phyloP scores from a whole-genome alignment of 2,888 invertebrate genomes.

The Norana najaformis region DNA sequence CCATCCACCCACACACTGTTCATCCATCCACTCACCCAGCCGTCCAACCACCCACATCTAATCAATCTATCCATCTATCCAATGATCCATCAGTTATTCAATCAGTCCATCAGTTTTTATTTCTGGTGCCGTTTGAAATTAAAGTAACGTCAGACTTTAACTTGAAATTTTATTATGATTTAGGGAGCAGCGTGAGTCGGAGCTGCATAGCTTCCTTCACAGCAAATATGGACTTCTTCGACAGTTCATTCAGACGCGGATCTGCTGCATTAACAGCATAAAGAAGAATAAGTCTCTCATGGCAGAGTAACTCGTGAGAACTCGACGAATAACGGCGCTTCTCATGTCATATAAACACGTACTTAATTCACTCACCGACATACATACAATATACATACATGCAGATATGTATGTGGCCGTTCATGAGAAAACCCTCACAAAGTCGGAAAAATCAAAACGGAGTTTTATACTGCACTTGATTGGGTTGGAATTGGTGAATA shows the following conservation, averaged over 20 bases:
- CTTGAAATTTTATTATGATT: not conserved
- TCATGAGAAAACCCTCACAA: too few relatives aligned
- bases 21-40: too few relatives aligned
- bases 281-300: conserved; percentile 27
- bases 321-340: not conserved
- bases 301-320: not conserved
- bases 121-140: not conserved
- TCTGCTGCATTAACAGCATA: conserved; percentile 33
- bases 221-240: conserved; percentile 59
- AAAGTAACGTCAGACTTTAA: not conserved
- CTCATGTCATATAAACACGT: not conserved
- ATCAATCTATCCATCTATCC: not conserved
- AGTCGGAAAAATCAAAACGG: too few relatives aligned
- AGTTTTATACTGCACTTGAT: too few relatives aligned
- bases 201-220: conserved; percentile 56
- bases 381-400: too few relatives aligned
- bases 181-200: conserved; percentile 29
- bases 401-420: too few relatives aligned
- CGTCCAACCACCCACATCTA: not conserved
- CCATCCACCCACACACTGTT: too few relatives aligned
- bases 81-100: not conserved
- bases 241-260: conserved; percentile 47
- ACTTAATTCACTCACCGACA: too few relatives aligned
- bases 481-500: too few relatives aligned
- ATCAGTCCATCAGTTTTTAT: not conserved